phyloP scores from a whole-genome alignment of 1,140 invertebrate genomes.

The Prorops nasuta region DNA sequence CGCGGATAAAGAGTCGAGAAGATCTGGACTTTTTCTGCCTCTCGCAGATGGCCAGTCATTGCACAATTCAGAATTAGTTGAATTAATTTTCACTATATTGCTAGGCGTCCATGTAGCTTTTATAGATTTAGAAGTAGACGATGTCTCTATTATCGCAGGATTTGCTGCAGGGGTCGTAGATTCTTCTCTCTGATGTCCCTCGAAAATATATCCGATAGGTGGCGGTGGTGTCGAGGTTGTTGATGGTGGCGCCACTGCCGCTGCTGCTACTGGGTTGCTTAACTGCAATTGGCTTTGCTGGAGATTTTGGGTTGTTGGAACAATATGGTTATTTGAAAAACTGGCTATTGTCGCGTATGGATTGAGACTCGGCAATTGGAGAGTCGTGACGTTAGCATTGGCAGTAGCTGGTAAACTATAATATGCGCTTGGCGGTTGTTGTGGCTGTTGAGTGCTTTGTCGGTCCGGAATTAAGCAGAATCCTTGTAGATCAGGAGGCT shows the following conservation, averaged over 20 bases:
- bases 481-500: conserved; percentile 35
- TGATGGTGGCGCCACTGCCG: too few species aligned
- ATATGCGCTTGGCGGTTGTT: conserved; percentile 21
- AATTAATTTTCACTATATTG: conserved; percentile 5
- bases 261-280: too few species aligned
- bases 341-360: conserved; percentile 20
- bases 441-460: conserved; percentile 25
- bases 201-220: conserved; percentile 20
- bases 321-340: conserved; percentile 24
- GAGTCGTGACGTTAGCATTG: conserved; percentile 27
- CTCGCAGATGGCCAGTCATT: conserved; percentile 16
- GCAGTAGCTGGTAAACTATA: conserved; percentile 35
- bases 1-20: conserved; percentile 7
- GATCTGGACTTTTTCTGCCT: too few species aligned
- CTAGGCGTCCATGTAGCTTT: conserved; percentile 4
- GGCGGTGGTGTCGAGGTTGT: too few species aligned
- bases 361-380: conserved; percentile 25
- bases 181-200: conserved; percentile 14
- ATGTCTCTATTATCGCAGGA: neutral
- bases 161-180: conserved; percentile 2
- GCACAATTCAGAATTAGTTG: conserved; percentile 7
- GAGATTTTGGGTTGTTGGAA: too few species aligned
- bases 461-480: conserved; percentile 36
- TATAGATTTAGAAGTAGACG: conserved; percentile 10
- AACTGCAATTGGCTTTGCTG: too few species aligned